Evolutionary conservation across 2,888 invertebrate genomes (phyloP).

Genomic region (Tipula vernalis): DNA sequence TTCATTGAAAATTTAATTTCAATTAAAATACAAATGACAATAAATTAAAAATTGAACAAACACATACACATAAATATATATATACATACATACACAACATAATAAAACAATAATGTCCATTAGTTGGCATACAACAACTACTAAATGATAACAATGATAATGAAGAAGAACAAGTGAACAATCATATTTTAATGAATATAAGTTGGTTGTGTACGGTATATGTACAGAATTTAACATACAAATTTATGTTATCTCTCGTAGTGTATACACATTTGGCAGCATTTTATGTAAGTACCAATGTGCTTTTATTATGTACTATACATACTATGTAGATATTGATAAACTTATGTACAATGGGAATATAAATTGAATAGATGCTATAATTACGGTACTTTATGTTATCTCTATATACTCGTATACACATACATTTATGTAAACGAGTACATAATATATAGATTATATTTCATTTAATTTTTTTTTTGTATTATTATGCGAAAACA

Average conservation of each 20-base stretch:
- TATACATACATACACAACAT: not conserved
- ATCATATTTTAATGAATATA: slow-evolving; percentile 4
- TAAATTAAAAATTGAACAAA: not conserved
- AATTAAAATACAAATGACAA: not conserved
- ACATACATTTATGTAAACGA: not conserved
- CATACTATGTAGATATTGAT: not conserved
- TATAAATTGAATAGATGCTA: not conserved
- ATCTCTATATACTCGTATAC: not conserved
- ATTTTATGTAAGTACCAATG: not conserved
- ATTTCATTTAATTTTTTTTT: not conserved
- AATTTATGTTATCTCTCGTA: not conserved
- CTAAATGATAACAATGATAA: not conserved
- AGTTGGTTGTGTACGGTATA: not conserved
- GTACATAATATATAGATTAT: not conserved
- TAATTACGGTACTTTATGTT: not conserved
- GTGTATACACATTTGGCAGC: not conserved
- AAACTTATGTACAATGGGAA: not conserved
- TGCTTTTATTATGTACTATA: not conserved
- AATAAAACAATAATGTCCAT: slow-evolving; percentile 4
- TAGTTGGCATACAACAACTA: not conserved
- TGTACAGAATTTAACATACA: not conserved
- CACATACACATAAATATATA: not conserved
- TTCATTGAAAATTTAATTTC: not conserved
- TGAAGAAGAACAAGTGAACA: slow-evolving; percentile 4
- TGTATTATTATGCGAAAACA: not conserved